Evolutionary conservation across 1,140 invertebrate genomes (phyloP).

Genomic region (Atta texana): DNA sequence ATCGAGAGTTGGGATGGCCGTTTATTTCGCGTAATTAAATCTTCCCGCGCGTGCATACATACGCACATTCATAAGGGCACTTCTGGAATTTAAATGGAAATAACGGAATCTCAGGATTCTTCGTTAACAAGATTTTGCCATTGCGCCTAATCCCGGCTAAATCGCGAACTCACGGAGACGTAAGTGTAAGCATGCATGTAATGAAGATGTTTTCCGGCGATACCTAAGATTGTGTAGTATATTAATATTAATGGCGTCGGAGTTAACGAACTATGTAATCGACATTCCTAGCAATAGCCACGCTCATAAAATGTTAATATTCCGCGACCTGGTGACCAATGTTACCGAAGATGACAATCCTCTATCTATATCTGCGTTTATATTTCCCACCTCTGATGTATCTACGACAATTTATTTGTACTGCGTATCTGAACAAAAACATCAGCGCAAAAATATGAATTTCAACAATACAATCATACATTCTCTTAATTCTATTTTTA

Average conservation of each 20-base stretch:
- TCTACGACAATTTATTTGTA: slow-evolving; percentile 10
- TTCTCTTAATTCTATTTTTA: slow-evolving; percentile 20
- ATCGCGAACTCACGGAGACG: slow-evolving; percentile 28
- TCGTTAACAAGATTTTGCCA: slow-evolving; percentile 65
- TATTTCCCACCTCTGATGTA: background rate
- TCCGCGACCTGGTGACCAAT: slow-evolving; percentile 47
- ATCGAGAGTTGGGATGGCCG: background rate
- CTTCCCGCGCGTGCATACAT: background rate
- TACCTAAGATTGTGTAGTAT: slow-evolving; percentile 53
- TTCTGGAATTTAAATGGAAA: slow-evolving; percentile 65
- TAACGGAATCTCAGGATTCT: slow-evolving; percentile 63
- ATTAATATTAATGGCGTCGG: slow-evolving; percentile 68
- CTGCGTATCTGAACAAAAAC: slow-evolving; percentile 14
- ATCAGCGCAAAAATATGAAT: slow-evolving; percentile 12
- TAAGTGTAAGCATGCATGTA: slow-evolving; percentile 28
- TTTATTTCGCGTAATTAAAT: slow-evolving; percentile 59
- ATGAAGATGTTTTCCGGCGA: slow-evolving; percentile 65
- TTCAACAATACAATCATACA: slow-evolving; percentile 28
- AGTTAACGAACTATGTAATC: slow-evolving; percentile 68
- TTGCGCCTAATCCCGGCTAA: slow-evolving; percentile 39
- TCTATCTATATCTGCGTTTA: background rate
- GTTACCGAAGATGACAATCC: slow-evolving; percentile 39
- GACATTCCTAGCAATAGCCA: slow-evolving; percentile 60
- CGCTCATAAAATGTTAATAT: slow-evolving; percentile 66
- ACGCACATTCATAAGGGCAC: background rate